phyloP scores from a whole-genome alignment of 2,888 invertebrate species.

The Caenorhabditis imperialis region DNA sequence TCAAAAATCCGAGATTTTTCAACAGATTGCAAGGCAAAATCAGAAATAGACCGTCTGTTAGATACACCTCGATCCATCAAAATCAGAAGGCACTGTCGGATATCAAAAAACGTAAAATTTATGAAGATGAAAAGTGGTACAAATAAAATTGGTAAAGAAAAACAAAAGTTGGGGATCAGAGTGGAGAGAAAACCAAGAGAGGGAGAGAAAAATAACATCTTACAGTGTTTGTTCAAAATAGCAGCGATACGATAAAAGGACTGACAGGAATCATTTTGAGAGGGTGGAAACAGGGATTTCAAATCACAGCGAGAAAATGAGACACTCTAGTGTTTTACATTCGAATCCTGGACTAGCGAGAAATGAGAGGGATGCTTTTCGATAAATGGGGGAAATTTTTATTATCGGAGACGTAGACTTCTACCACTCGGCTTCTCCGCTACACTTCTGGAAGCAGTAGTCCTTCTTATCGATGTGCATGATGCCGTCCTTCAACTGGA shows the following conservation, averaged over 20 bases:
- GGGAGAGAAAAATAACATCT: not conserved
- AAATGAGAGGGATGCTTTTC: conserved; percentile 21
- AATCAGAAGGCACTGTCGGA: conserved; percentile 1
- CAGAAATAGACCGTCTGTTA: conserved; percentile 1
- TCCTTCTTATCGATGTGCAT: conserved; percentile 99
- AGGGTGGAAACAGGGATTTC: conserved; percentile 17
- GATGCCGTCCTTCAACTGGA: conserved; percentile 98
- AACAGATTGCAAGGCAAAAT: not conserved
- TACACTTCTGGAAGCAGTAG: conserved; percentile 98
- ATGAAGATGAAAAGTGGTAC: conserved; percentile 3
- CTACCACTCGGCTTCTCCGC: conserved; percentile 98
- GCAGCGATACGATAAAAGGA: no score
- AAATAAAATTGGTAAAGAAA: not conserved
- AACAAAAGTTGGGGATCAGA: not conserved
- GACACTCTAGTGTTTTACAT: not conserved
- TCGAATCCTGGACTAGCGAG: conserved; percentile 35
- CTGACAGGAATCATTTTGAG: conserved; percentile 27
- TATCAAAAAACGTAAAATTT: conserved; percentile 13
- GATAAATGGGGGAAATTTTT: not conserved
- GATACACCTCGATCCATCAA: conserved; percentile 27
- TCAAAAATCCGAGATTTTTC: not conserved
- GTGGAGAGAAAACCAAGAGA: not conserved
- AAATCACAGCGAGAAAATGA: conserved; percentile 29
- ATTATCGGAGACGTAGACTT: conserved; percentile 1
- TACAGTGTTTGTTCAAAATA: no score